Conservation (phyloP, 2,797 vertebrate species). For the Characodon lateralis region DNA sequence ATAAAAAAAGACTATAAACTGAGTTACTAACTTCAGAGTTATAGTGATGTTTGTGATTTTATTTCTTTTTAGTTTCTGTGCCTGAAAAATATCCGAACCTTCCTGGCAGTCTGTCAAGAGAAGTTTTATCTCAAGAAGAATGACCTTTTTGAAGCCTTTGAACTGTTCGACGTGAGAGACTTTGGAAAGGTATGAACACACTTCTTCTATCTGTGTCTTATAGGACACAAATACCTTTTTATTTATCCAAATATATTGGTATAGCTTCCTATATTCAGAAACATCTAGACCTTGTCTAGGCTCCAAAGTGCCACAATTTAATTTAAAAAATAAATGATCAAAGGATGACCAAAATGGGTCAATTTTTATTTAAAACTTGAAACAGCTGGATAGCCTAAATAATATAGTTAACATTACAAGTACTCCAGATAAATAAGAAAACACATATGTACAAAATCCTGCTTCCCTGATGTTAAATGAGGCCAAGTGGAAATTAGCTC, state of each 20-base stretch:
- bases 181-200: constrained; percentile 85
- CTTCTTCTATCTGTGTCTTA: not conserved
- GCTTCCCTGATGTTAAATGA: too few species aligned
- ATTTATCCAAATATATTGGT: not conserved
- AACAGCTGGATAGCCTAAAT: too few species aligned
- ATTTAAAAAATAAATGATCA: not conserved
- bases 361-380: too few species aligned
- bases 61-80: constrained; percentile 85
- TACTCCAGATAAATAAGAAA: too few species aligned
- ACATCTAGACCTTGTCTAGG: not conserved
- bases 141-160: constrained; percentile 91
- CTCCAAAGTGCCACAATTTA: not conserved
- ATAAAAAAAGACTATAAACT: not conserved
- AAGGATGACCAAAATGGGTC: not conserved
- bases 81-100: constrained; percentile 92
- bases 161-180: constrained; percentile 91
- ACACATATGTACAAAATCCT: too few species aligned
- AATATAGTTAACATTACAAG: too few species aligned
- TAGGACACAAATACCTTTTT: not conserved
- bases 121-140: constrained; percentile 86
- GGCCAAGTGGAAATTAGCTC: too few species aligned
- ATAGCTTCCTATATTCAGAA: not conserved
- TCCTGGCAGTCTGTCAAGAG: constrained; percentile 84
- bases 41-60: constrained; percentile 19
- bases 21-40: not conserved